These are phyloP conservation scores for Poecile montanus DNA, from an alignment of 2,797 vertebrate species.

Conservation along the genomic window DNA sequence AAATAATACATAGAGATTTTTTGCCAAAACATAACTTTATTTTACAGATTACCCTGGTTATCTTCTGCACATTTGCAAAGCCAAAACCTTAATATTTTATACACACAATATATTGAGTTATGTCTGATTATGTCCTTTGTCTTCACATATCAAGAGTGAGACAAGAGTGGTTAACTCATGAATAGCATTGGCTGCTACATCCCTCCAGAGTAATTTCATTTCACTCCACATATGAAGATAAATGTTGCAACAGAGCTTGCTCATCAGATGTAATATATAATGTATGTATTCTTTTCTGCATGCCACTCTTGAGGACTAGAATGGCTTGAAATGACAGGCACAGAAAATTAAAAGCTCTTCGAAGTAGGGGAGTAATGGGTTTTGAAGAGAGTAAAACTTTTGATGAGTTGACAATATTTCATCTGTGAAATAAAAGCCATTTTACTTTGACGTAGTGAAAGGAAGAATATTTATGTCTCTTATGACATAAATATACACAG, in stretches of 20 bases:
- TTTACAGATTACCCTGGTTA: not conserved
- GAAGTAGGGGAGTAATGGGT: not conserved
- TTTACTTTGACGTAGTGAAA: not conserved
- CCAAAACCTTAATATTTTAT: not conserved
- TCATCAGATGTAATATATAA: slow-evolving; percentile 28
- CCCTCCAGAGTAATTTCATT: not conserved
- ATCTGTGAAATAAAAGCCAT: not conserved
- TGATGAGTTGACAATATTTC: not conserved
- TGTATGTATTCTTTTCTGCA: not conserved
- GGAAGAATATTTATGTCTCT: not conserved
- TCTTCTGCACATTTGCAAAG: not conserved
- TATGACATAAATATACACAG: not conserved
- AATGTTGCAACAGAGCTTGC: slow-evolving; percentile 11
- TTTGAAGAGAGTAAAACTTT: not conserved
- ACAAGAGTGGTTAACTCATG: not conserved
- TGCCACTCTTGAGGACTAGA: not conserved
- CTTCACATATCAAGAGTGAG: not conserved
- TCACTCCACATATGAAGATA: slow-evolving; percentile 17
- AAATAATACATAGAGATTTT: not conserved
- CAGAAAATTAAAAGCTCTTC: slow-evolving; percentile 27
- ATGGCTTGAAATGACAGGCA: not conserved
- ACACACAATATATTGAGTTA: not conserved
- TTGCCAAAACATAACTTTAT: not conserved
- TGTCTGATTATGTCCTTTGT: not conserved
- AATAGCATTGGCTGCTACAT: not conserved